Conservation (phyloP, 1,140 invertebrate genomes). For the Globodera rostochiensis region DNA sequence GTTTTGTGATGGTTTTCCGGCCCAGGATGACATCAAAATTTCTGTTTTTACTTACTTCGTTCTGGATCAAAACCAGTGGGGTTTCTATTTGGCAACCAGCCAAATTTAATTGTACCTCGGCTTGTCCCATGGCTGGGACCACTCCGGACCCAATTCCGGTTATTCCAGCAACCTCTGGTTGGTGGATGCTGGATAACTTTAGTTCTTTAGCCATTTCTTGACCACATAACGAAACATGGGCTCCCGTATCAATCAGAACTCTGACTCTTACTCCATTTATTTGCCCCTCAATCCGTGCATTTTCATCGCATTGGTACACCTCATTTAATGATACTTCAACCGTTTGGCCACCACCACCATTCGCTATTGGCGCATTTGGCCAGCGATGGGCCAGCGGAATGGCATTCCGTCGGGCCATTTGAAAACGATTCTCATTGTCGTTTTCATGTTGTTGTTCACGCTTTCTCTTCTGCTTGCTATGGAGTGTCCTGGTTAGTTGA, state of each 20-base stretch:
- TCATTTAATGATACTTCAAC: not conserved
- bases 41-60: not conserved
- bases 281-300: not conserved
- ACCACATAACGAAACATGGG: not conserved
- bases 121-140: not conserved
- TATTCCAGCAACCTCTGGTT: not conserved
- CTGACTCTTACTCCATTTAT: not conserved
- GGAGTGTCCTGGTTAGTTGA: not conserved
- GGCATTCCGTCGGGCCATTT: not conserved
- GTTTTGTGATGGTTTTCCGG: not conserved
- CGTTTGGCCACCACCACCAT: too few species aligned
- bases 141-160: slow-evolving; percentile 4
- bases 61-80: not conserved
- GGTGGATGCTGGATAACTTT: too few species aligned
- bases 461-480: not conserved
- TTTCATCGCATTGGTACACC: not conserved
- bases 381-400: not conserved
- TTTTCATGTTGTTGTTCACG: not conserved
- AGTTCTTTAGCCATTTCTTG: not conserved
- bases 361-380: not conserved
- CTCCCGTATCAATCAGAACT: not conserved
- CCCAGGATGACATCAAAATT: not conserved
- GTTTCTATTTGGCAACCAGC: not conserved
- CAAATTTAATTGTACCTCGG: not conserved
- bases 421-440: too few species aligned